These are phyloP conservation scores for Rhinopomastus cyanomelas DNA, from an alignment of 2,113 vertebrate genomes.

Conservation along the genomic window DNA sequence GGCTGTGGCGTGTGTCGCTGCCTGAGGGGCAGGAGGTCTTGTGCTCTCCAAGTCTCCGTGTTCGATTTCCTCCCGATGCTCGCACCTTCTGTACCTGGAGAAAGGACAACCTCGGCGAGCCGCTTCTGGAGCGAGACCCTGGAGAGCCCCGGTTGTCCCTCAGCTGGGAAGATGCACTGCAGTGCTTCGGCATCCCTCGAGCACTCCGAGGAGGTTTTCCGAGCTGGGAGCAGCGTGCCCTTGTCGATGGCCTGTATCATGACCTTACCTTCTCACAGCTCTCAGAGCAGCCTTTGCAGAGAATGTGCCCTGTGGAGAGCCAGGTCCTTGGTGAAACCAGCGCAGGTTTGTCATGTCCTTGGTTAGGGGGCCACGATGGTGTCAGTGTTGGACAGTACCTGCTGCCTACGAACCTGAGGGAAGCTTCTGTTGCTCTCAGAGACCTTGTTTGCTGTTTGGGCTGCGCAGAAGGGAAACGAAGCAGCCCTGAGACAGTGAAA, in stretches of 20 bases:
- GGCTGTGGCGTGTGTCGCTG: accelerated
- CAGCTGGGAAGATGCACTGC: background rate
- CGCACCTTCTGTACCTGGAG: background rate
- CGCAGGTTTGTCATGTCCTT: slow-evolving; percentile 17
- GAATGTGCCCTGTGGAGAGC: no score
- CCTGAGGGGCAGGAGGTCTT: background rate
- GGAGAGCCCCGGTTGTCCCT: background rate
- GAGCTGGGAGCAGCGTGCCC: background rate
- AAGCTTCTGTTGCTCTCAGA: slow-evolving; percentile 24
- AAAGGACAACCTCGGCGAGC: background rate
- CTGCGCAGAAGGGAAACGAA: background rate
- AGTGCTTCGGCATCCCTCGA: background rate
- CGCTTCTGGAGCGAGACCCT: background rate
- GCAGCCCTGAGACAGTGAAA: background rate
- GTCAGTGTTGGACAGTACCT: slow-evolving; percentile 32
- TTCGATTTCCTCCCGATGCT: background rate
- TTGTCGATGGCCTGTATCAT: background rate
- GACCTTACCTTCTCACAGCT: background rate
- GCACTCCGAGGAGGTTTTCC: background rate
- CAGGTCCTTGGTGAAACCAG: no score
- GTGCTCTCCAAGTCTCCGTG: background rate
- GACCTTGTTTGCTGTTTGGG: background rate
- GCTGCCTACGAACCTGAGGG: slow-evolving; percentile 3
- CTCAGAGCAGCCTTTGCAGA: background rate
- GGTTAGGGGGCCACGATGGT: slow-evolving; percentile 32